Evolutionary conservation across 2,797 vertebrate genomes (phyloP), one percentile per base, ranked within the genome.

Genomic region (Ataeniobius toweri): DNA sequence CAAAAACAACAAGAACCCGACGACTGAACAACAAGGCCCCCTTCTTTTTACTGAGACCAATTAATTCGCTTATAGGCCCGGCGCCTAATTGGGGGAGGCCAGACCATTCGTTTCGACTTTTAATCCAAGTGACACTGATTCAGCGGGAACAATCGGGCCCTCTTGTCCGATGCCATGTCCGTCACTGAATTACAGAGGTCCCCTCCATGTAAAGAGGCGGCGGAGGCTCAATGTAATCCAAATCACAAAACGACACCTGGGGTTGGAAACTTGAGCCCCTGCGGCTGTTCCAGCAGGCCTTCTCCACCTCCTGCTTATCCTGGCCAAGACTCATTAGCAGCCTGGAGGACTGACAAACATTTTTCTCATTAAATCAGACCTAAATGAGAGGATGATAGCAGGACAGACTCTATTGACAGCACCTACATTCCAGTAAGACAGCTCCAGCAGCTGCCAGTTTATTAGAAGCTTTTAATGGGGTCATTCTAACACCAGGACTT

Each of bases 231-330:
- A 91, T 92, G 87, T 88, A 91, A 92, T 92, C 89, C 92, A 89
- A 91, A 94, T 78, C 91, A 94, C 93, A 93, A 94, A 94, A 94
- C 87, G 83, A 89, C 94, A 94, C 94, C 92, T 94, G 93, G 93
- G 89, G 86, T 88, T 85, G 86, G 85, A 93, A 93, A 94, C 86
- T 88, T 68, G 91, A 94, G 84, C 89, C 89, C 89, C 89, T 58
- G 83, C 85, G 91, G 92, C 90, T 93, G 92, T 91, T 92, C 86
- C 83, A 74, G 79, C 59, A 85, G 75, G 74, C 67, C 67, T 70
- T 70, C 80, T 75, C 84, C 78, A 48, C 73, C 58, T 70, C 73
- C 74, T 65, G 44, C 71, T 36, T 9, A 24, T 83, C 82, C 79
- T 6, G 53, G 89, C 85, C 88, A 89, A 86, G 63, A 76, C 86